Base-by-base conservation (phyloP, 2,113 vertebrate species). In the Epinephelus moara region DNA sequence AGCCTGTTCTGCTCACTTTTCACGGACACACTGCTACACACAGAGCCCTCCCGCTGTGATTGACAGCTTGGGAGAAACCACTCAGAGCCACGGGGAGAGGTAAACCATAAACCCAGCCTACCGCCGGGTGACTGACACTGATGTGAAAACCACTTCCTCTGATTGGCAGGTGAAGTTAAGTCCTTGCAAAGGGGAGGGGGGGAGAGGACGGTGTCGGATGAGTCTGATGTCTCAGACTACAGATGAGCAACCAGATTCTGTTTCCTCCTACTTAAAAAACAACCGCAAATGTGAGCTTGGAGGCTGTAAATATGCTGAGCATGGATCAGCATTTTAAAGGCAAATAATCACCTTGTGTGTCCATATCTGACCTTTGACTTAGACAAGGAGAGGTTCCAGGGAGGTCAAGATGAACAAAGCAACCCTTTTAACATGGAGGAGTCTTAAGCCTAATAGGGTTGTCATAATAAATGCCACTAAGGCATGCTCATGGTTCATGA, bases 21-120 rank as follows among this genome's bases (percentile, higher is more conserved):
- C 81, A 62, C 52, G 25, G 81, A 78, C 87, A 85, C 78, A 60
- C 60, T 56, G 53, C 59, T 53, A 66, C 75, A 68, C 73, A 55
- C 81, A 3, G 50, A 74, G 70, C 63, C 79, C 75, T 55, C 68
- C 81, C 13, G 53, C 63, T 81, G 75, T 86, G 90, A 94, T 56
- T 92, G 92, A 87, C 91, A 90, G 90, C 79, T 75, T 61, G 78
- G 75, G 76, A 81, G 81, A 88, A 91, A 81, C 74, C 87, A 89
- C 88, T 88, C 77, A 23, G 69, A 81, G 74, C 82, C 67, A 57
- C 61, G 3, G 62, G 68, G 85, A 62, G 78, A 85, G 66, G 70
- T 69, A 87, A 89, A 84, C 86, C 75, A 80, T 77, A 84, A 83
- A 73, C 67, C 84, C 71, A 56, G 72, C 70, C 81, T 42, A 70